These are phyloP conservation scores for Nebria salina DNA, from an alignment of 2,888 invertebrate genomes.

Conservation along the genomic window DNA sequence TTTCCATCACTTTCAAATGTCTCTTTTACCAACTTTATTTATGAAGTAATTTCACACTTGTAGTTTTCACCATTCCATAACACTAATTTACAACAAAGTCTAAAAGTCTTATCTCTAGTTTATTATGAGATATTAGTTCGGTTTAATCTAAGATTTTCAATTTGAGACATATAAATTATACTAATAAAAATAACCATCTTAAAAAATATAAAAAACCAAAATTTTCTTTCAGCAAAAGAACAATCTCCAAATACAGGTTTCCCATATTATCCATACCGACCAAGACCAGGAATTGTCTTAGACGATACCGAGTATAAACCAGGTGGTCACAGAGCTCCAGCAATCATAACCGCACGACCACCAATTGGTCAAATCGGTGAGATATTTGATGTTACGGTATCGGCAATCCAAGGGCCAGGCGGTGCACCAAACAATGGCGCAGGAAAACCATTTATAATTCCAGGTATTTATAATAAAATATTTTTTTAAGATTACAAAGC, in stretches of 20 bases:
- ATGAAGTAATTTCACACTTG: too few relatives aligned
- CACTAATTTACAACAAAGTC: too few relatives aligned
- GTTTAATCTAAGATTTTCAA: background rate
- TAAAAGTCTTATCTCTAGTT: too few relatives aligned
- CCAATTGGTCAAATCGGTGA: conserved; percentile 74
- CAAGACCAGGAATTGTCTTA: conserved; percentile 85
- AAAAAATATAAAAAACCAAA: background rate
- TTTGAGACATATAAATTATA: background rate
- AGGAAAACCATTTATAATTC: conserved; percentile 66
- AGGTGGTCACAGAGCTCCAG: conserved; percentile 63
- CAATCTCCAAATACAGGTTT: conserved; percentile 58
- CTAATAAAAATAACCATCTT: background rate
- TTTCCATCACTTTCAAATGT: too few relatives aligned
- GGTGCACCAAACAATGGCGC: conserved; percentile 62
- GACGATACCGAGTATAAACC: conserved; percentile 86
- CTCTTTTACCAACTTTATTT: too few relatives aligned
- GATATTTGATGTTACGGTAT: conserved; percentile 88
- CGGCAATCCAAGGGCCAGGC: conserved; percentile 86
- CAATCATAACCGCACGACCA: conserved; percentile 61
- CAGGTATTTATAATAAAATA: conserved; percentile 58
- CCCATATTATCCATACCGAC: conserved; percentile 72
- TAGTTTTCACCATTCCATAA: too few relatives aligned
- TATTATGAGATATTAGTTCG: too few relatives aligned
- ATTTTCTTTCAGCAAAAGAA: conserved; percentile 34
- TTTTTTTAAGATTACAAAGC: conserved; percentile 1